phyloP scores from a whole-genome alignment of 2,113 vertebrate genomes.

The Ahaetulla prasina region DNA sequence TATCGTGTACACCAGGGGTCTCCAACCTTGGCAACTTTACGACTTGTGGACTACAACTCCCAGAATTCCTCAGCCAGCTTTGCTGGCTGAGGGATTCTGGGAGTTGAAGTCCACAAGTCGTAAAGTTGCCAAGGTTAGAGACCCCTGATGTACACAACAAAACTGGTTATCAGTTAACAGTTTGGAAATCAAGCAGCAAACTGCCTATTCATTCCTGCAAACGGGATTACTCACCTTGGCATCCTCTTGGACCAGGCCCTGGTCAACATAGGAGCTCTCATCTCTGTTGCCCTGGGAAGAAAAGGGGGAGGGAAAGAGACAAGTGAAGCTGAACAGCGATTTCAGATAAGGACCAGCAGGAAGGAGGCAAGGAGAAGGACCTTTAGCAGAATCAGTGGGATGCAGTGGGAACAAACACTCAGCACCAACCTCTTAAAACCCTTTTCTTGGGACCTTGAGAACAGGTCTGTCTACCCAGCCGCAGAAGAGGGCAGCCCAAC shows the following conservation, averaged over 20 bases:
- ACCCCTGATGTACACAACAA: too few relatives aligned
- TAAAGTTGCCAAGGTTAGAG: too few relatives aligned
- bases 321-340: background rate
- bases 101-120: too few relatives aligned
- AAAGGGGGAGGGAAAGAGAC: background rate
- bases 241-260: constrained; percentile 74
- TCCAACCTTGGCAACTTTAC: too few relatives aligned
- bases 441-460: background rate
- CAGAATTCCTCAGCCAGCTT: too few relatives aligned
- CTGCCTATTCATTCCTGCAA: background rate
- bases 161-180: too few relatives aligned
- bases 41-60: too few relatives aligned
- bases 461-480: background rate
- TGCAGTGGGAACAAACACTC: background rate
- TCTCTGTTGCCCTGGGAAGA: constrained; percentile 83
- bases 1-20: too few relatives aligned
- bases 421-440: background rate
- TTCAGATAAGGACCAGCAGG: background rate
- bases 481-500: background rate
- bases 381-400: background rate
- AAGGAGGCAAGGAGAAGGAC: background rate
- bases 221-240: constrained; percentile 77
- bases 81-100: too few relatives aligned
- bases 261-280: constrained; percentile 73
- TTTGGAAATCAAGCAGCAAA: background rate